A percentile compares a stretch with the other conserved stretches of the same genome.
Conservation (phyloP, 2,797 vertebrate genomes). For the Euphonia xanthogaster region DNA sequence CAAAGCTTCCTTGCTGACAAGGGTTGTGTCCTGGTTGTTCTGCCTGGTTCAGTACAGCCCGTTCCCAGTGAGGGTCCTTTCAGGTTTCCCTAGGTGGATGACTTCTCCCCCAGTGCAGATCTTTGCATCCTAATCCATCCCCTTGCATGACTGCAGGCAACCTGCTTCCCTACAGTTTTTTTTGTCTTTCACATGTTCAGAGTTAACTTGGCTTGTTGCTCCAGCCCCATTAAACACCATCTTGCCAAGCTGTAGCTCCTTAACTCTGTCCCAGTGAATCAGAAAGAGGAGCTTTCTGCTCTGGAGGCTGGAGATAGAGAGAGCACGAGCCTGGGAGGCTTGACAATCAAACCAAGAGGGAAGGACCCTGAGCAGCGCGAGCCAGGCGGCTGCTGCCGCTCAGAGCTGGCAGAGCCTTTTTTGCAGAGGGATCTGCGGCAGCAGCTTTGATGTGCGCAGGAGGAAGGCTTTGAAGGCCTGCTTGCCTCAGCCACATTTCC, state of each 20-base stretch:
- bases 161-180: not conserved
- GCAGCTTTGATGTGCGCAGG: slow-evolving; percentile 19
- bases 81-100: not conserved
- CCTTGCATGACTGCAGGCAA: slow-evolving; percentile 10
- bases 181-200: slow-evolving; percentile 8
- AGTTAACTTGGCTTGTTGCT: not conserved
- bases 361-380: not conserved
- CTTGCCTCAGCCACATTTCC: slow-evolving; percentile 23
- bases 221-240: not conserved
- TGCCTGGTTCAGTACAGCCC: not conserved
- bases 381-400: not conserved
- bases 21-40: not conserved
- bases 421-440: not conserved
- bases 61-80: not conserved
- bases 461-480: slow-evolving; percentile 35
- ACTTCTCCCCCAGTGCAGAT: not conserved
- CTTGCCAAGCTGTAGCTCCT: slow-evolving; percentile 47
- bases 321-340: not conserved
- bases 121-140: not conserved
- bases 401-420: not conserved
- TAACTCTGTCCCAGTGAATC: slow-evolving; percentile 30
- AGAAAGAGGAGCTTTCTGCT: slow-evolving; percentile 30
- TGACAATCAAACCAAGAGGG: slow-evolving; percentile 46
- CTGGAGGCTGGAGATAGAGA: slow-evolving; percentile 42
- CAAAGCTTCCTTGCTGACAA: not conserved